Evolutionary conservation across 2,797 vertebrate genomes (phyloP).

Genomic region (Artibeus jamaicensis): DNA sequence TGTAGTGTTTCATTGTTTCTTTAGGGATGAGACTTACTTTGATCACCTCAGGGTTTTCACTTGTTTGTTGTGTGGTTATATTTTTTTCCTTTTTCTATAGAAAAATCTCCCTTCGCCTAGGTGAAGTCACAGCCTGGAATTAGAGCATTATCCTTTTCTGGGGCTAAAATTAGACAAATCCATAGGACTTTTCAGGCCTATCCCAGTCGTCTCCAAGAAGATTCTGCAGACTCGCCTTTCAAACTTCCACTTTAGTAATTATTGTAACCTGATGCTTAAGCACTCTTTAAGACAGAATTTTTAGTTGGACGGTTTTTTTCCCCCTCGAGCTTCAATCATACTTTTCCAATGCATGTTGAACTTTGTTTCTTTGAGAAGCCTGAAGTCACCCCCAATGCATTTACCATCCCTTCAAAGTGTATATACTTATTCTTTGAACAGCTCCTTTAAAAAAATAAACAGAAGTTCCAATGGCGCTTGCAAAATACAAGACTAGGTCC

Average conservation of each 20-base stretch:
- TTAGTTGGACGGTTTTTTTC: not conserved
- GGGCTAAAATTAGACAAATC: conserved; percentile 80
- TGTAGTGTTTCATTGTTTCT: not conserved
- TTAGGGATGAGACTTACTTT: not conserved
- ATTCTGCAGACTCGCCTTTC: conserved; percentile 76
- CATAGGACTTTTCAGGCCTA: conserved; percentile 59
- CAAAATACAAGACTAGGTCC: not conserved
- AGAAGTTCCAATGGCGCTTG: conserved; percentile 39
- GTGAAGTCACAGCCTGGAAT: conserved; percentile 74
- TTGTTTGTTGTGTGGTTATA: not conserved
- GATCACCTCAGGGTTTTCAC: not conserved
- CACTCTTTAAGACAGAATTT: conserved; percentile 28
- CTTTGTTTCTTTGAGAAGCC: conserved; percentile 29
- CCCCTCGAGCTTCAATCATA: conserved; percentile 27
- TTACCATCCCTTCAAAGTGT: conserved; percentile 37
- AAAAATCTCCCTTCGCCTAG: conserved; percentile 68
- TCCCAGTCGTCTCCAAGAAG: conserved; percentile 71
- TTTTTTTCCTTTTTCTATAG: conserved; percentile 58
- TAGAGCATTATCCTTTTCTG: conserved; percentile 66
- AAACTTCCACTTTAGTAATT: conserved; percentile 67
- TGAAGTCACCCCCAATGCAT: not conserved
- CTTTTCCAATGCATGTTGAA: not conserved
- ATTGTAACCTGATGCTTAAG: conserved; percentile 22
- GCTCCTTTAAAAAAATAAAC: conserved; percentile 21
- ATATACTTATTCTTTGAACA: conserved; percentile 38